A percentile compares a stretch with the other conserved stretches of the same genome.
Conservation (phyloP, 1,140 invertebrate species). For the Procambarus clarkii region DNA sequence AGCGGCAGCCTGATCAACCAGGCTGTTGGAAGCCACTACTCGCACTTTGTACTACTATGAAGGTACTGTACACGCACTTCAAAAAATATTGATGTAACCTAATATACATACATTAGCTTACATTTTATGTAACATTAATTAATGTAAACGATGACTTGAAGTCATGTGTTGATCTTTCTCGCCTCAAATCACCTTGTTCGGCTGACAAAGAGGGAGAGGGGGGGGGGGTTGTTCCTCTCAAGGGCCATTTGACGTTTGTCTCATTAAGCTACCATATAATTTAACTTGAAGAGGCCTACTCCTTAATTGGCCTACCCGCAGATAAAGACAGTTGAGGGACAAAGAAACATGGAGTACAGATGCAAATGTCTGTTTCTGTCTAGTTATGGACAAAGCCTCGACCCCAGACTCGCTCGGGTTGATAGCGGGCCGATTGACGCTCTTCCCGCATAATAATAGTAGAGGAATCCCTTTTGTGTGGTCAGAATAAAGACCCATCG, state of each 20-base stretch:
- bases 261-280: constrained; percentile 51
- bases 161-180: too few species aligned
- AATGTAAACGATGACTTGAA: too few species aligned
- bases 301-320: constrained; percentile 23
- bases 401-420: neutral
- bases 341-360: constrained; percentile 37
- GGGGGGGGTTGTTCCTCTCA: neutral
- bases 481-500: constrained; percentile 27
- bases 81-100: neutral
- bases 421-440: constrained; percentile 35
- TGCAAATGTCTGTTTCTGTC: constrained; percentile 48
- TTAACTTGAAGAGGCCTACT: neutral
- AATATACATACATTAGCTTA: too few species aligned
- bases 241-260: constrained; percentile 16
- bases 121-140: too few species aligned
- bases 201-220: neutral
- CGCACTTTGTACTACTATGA: too few species aligned
- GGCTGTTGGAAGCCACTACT: too few species aligned
- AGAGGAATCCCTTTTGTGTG: constrained; percentile 37
- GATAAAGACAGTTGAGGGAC: constrained; percentile 32
- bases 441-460: constrained; percentile 24
- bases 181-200: too few species aligned
- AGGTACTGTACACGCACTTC: too few species aligned
- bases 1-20: too few species aligned
- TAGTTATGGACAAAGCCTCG: constrained; percentile 29